Conservation (phyloP, 1,140 invertebrate genomes). For the Microplitis mediator region DNA sequence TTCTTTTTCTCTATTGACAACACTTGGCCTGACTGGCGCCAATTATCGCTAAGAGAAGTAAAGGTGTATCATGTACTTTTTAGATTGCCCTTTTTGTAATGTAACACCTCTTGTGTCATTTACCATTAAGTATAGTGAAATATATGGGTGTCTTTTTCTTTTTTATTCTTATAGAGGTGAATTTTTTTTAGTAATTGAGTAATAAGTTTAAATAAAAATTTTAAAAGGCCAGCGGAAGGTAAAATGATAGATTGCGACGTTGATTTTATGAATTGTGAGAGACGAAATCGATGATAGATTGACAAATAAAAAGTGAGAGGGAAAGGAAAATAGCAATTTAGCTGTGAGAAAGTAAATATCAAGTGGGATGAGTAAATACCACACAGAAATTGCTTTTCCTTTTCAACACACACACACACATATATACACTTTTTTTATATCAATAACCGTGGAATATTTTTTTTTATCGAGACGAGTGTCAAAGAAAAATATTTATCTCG, state of each 20-base stretch:
- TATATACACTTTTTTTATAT: background rate
- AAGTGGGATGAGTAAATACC: background rate
- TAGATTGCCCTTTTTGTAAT: background rate
- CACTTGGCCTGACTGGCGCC: background rate
- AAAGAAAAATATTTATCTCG: no score
- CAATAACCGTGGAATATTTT: background rate
- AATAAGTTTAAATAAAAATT: no score
- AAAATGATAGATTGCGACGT: no score
- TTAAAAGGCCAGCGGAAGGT: no score
- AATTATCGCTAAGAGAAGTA: background rate
- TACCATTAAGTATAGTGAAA: no score
- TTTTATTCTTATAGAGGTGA: no score
- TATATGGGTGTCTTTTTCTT: no score
- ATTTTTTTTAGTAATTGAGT: no score
- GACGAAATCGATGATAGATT: background rate
- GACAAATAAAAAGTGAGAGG: background rate
- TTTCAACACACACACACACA: background rate
- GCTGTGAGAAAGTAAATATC: constrained; percentile 2
- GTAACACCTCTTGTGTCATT: background rate
- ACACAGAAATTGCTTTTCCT: constrained; percentile 10
- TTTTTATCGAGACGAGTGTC: background rate
- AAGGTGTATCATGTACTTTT: background rate
- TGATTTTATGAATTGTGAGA: no score
- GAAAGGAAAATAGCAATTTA: background rate
- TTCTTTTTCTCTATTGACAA: no score